phyloP scores from a whole-genome alignment of 2,888 invertebrate genomes.

The Acleris literana region DNA sequence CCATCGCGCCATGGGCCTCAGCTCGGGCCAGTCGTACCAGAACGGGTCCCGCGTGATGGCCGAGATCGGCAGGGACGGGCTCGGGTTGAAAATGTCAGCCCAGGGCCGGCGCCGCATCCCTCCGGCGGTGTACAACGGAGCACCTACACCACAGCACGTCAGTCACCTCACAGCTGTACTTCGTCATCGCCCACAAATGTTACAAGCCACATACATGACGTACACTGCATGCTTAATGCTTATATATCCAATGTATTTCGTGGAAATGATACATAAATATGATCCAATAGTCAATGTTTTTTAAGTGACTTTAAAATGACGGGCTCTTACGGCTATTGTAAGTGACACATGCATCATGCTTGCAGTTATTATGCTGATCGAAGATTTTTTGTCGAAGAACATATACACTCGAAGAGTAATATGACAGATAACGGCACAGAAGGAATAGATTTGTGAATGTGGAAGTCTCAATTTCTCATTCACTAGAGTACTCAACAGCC shows the following conservation, averaged over 20 bases:
- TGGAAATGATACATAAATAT: conserved; percentile 26
- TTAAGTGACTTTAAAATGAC: conserved; percentile 4
- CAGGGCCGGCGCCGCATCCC: conserved; percentile 83
- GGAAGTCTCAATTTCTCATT: conserved; percentile 66
- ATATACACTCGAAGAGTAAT: conserved; percentile 66
- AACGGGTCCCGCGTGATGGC: conserved; percentile 94
- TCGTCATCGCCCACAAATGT: conserved; percentile 68
- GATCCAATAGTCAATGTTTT: neutral
- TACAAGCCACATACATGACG: conserved; percentile 52
- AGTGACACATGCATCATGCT: conserved; percentile 34
- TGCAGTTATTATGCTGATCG: conserved; percentile 25
- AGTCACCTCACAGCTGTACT: conserved; percentile 67
- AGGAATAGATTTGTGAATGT: conserved; percentile 59
- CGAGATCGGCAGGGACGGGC: conserved; percentile 89
- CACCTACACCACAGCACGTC: conserved; percentile 81
- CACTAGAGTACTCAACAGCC: conserved; percentile 47
- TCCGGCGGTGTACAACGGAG: conserved; percentile 88
- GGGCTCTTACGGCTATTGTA: conserved; percentile 27
- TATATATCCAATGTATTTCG: conserved; percentile 16
- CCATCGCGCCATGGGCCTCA: conserved; percentile 89
- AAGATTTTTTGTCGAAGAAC: conserved; percentile 55
- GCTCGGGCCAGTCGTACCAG: conserved; percentile 93
- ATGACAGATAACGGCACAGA: conserved; percentile 34
- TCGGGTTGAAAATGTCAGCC: conserved; percentile 91
- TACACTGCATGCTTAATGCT: conserved; percentile 22